phyloP scores from a whole-genome alignment of 1,140 invertebrate genomes.

The Drosophila subpulchrella region DNA sequence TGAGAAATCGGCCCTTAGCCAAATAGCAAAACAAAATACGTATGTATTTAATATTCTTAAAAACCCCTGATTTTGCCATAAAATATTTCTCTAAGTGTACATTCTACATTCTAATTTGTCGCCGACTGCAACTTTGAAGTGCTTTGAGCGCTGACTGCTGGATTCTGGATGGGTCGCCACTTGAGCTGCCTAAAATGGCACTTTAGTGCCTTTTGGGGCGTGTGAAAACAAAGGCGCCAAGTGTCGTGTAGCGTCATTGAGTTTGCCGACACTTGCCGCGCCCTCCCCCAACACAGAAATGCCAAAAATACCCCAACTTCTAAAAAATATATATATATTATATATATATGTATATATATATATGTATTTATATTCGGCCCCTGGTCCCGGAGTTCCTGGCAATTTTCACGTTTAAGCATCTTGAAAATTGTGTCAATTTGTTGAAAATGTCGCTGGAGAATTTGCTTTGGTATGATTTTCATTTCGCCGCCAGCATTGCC shows the following conservation, averaged over 20 bases:
- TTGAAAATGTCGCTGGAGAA: constrained; percentile 76
- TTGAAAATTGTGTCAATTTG: constrained; percentile 84
- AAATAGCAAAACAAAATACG: too few relatives aligned
- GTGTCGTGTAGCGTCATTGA: constrained; percentile 74
- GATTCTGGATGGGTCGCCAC: constrained; percentile 51
- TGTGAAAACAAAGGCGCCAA: constrained; percentile 80
- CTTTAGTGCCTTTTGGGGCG: constrained; percentile 83
- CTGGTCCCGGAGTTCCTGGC: constrained; percentile 16
- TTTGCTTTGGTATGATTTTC: constrained; percentile 70
- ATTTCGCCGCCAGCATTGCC: constrained; percentile 29
- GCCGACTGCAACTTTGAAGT: constrained; percentile 76
- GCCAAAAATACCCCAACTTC: background rate
- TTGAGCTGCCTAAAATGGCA: constrained; percentile 83
- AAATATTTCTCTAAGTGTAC: constrained; percentile 1
- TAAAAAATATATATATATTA: constrained; percentile 3
- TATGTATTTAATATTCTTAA: too few relatives aligned
- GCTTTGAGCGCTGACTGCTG: constrained; percentile 35
- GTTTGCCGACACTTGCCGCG: constrained; percentile 56
- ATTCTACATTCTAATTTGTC: constrained; percentile 77
- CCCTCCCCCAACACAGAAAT: background rate
- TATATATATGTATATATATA: too few relatives aligned
- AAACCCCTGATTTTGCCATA: background rate
- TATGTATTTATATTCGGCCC: constrained; percentile 25
- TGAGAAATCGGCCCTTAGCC: too few relatives aligned
- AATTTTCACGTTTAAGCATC: constrained; percentile 74